Evolutionary conservation across 2,113 vertebrate species (phyloP).

Genomic region (Phaethon lepturus): DNA sequence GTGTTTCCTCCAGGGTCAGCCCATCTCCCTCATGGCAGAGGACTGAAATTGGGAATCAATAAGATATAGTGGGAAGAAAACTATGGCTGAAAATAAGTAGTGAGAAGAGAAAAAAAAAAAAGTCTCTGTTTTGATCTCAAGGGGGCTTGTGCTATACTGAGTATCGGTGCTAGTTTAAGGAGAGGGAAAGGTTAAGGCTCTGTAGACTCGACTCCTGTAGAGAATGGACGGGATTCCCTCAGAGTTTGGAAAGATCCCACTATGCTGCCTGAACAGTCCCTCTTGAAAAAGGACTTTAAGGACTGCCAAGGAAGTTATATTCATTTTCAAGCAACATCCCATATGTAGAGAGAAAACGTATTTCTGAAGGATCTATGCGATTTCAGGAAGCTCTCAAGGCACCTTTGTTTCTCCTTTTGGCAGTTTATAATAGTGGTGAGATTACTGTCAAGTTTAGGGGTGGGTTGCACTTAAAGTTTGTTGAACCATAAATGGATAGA

Average conservation of each 20-base stretch:
- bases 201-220: too few species aligned
- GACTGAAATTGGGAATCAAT: background rate
- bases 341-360: rapidly evolving
- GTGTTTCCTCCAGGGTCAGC: background rate
- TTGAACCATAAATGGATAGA: background rate
- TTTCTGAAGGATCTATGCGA: background rate
- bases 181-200: background rate
- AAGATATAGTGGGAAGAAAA: background rate
- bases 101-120: background rate
- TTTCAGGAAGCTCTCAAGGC: background rate
- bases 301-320: background rate
- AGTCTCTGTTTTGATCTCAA: background rate
- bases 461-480: background rate
- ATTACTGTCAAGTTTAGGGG: background rate
- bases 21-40: background rate
- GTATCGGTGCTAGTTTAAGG: background rate
- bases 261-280: background rate
- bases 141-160: rapidly evolving
- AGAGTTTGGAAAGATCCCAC: background rate
- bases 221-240: background rate
- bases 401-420: background rate
- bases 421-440: background rate
- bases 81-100: background rate
- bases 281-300: background rate
- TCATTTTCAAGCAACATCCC: background rate